Conservation (phyloP, 2,797 vertebrate species). For the Sebastes nivosus region DNA sequence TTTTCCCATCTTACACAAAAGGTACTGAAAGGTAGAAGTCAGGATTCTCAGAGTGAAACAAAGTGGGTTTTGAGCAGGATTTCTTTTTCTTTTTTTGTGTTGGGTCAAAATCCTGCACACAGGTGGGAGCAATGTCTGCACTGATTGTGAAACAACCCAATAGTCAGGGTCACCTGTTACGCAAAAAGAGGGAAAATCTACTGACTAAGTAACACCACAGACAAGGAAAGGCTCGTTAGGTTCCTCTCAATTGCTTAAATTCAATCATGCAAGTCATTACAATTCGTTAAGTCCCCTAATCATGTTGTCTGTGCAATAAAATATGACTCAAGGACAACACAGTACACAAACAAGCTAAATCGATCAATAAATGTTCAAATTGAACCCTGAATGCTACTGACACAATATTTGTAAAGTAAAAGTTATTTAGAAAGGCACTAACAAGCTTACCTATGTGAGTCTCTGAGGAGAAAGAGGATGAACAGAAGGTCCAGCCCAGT, state of each 20-base stretch:
- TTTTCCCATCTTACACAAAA: conserved; percentile 5
- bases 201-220: background rate
- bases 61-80: conserved; percentile 20
- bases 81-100: background rate
- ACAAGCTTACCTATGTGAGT: conserved; percentile 58
- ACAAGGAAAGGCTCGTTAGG: conserved; percentile 7
- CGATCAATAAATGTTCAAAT: background rate
- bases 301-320: background rate
- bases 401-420: background rate
- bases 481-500: background rate
- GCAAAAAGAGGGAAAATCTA: background rate
- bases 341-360: background rate
- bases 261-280: conserved; percentile 21
- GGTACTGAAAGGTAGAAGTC: background rate
- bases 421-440: background rate
- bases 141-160: conserved; percentile 27
- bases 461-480: background rate
- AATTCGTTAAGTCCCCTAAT: background rate
- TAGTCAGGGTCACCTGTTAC: conserved; percentile 6
- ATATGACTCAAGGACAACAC: background rate
- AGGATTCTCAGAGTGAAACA: background rate
- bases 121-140: background rate
- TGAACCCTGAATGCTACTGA: background rate
- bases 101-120: background rate
- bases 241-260: conserved; percentile 19